Conservation (phyloP, 2,888 invertebrate genomes). For the Andrena marginata region DNA sequence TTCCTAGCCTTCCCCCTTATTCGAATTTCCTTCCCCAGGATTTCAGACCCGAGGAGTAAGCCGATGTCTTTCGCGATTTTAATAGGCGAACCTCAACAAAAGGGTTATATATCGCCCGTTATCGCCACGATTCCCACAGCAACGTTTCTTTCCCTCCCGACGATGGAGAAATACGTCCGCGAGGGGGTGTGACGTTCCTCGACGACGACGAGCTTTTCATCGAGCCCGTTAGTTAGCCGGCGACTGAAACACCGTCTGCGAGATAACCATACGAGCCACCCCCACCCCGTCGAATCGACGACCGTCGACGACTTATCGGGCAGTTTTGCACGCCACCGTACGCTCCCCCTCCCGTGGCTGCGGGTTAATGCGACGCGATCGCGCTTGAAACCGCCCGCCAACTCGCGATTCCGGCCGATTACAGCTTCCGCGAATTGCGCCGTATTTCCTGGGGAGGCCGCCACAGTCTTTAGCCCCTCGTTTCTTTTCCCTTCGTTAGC, state of each 20-base stretch:
- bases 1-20: background rate
- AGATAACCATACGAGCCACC: conserved; percentile 46
- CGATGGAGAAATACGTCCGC: conserved; percentile 28
- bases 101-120: conserved; percentile 48
- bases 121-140: conserved; percentile 17
- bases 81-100: conserved; percentile 40
- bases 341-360: conserved; percentile 20
- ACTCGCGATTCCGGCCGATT: conserved; percentile 47
- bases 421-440: conserved; percentile 42
- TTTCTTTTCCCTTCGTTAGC: conserved; percentile 14
- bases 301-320: conserved; percentile 59
- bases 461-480: background rate
- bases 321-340: conserved; percentile 56
- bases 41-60: background rate
- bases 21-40: conserved; percentile 23
- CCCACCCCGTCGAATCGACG: conserved; percentile 45
- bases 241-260: conserved; percentile 44
- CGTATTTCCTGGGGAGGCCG: conserved; percentile 11
- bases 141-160: background rate
- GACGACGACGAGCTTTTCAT: conserved; percentile 83
- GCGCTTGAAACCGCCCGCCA: conserved; percentile 50
- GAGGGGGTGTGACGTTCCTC: conserved; percentile 26
- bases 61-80: conserved; percentile 17
- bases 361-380: conserved; percentile 51
- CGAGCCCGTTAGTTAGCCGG: conserved; percentile 82